phyloP scores from a whole-genome alignment of 2,113 vertebrate species.

The Piaya cayana region DNA sequence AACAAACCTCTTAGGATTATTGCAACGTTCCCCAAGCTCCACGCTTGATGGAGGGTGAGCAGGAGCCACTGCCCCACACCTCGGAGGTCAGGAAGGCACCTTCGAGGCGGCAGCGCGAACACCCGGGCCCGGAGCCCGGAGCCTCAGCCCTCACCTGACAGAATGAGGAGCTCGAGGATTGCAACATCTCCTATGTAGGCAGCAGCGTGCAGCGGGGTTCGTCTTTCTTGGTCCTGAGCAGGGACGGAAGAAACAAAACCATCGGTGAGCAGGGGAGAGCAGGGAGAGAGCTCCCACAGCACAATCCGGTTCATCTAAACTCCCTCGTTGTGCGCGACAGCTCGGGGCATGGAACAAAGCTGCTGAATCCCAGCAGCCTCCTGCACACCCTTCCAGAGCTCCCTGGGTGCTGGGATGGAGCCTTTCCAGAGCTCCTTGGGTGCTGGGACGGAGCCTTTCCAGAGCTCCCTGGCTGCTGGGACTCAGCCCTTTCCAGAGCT shows the following conservation, averaged over 20 bases:
- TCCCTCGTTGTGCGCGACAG: too few relatives aligned
- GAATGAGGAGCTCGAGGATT: slow-evolving; percentile 91
- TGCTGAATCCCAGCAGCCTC: neutral
- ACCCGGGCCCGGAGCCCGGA: fast-evolving
- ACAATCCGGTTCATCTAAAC: too few relatives aligned
- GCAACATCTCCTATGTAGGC: slow-evolving; percentile 91
- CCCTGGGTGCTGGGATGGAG: neutral
- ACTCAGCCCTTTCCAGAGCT: too few relatives aligned
- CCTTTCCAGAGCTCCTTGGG: too few relatives aligned
- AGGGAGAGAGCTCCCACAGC: too few relatives aligned
- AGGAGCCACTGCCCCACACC: neutral
- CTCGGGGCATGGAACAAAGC: fast-evolving
- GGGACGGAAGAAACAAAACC: neutral
- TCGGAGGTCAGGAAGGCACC: neutral
- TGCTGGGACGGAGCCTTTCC: too few relatives aligned
- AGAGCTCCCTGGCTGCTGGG: too few relatives aligned
- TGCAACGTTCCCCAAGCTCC: neutral
- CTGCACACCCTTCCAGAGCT: too few relatives aligned
- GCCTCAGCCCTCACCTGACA: slow-evolving; percentile 81
- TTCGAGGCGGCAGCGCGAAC: neutral
- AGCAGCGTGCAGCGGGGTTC: slow-evolving; percentile 94
- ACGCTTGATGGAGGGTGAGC: neutral
- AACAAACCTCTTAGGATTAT: neutral
- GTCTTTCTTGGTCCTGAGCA: slow-evolving; percentile 91
- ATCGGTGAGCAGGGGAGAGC: fast-evolving